Percentiles rank a stretch among this genome's conserved stretches.
These are phyloP conservation scores for Cyprinus carpio DNA, from an alignment of 2,113 vertebrate species.

Conservation along the genomic window DNA sequence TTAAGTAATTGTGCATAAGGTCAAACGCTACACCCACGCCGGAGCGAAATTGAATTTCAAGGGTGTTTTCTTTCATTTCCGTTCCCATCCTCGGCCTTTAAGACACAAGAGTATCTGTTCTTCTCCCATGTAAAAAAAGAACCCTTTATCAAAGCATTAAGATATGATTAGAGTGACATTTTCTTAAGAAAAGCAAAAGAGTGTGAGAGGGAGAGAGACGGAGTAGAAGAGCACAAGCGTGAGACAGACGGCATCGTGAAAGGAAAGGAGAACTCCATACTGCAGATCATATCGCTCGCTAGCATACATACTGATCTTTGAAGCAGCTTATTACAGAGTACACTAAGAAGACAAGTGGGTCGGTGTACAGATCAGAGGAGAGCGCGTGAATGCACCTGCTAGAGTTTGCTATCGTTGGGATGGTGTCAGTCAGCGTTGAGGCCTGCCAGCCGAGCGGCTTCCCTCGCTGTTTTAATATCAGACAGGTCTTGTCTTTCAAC, in stretches of 20 bases:
- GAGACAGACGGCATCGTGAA: constrained; percentile 78
- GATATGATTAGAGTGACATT: constrained; percentile 99
- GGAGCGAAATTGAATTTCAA: constrained; percentile 75
- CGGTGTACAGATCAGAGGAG: constrained; percentile 98
- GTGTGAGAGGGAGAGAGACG: constrained; percentile 79
- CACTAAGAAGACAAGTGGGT: constrained; percentile 96
- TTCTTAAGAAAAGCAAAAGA: constrained; percentile 97
- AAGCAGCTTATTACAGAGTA: constrained; percentile 99
- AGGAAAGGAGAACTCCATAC: constrained; percentile 95
- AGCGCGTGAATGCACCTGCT: constrained; percentile 95
- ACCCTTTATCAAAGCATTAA: constrained; percentile 99
- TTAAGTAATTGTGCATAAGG: constrained; percentile 69
- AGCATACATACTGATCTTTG: constrained; percentile 98
- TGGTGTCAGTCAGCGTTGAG: constrained; percentile 93
- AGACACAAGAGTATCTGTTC: constrained; percentile 96
- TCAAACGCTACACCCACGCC: constrained; percentile 61
- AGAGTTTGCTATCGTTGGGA: constrained; percentile 91
- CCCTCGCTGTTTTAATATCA: constrained; percentile 65
- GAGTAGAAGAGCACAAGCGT: background rate
- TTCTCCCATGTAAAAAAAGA: constrained; percentile 88
- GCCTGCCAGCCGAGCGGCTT: constrained; percentile 70
- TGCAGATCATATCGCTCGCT: constrained; percentile 93
- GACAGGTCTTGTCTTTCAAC: constrained; percentile 69
- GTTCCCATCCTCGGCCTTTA: constrained; percentile 88
- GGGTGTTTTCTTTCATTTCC: constrained; percentile 58